Evolutionary conservation across 2,888 invertebrate species (phyloP), one percentile per base, ranked within the genome.

Genomic region (Rhingia rostrata): DNA sequence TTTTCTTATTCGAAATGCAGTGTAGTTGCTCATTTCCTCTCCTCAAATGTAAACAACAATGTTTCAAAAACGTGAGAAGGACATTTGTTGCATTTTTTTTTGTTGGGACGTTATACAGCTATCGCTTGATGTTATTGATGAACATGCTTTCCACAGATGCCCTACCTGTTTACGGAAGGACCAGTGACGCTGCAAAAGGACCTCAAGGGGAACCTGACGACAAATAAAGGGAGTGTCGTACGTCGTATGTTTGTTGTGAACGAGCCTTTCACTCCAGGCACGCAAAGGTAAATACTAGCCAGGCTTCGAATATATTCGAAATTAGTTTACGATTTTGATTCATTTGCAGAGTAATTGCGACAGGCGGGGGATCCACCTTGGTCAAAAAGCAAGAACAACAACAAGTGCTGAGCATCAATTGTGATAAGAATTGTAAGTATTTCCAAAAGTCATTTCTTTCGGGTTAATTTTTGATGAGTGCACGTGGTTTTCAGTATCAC

Each of bases 391-490:
- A 92, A 87, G 91, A 92, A 85, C 91, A 91, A 88, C 86, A 79
- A 73, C 91, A 91, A 88, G 91, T 92, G 86, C 89, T 92, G 86
- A 92, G 91, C 88, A 90, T 91, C 87, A 91, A 91, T 89, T 91
- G 91, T 87, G 92, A 92, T 89, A 92, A 92, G 89, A 92, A 92
- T 88, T 92, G 92, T 92, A 91, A 92, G 90, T 90, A 87, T 86
- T 87, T 86, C 39, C 3, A 3, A 45, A 45, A 12, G 4, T 6
- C 9, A 9, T 37, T 7, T 37, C 2, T 37, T 9, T 9, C 37
- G 37, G 6, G 37, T 22, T 22, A 22, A 22, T 22, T 22, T 22
- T 22, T 22, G 22, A 22, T 2, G 22, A 2, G 22, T 22, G 22
- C 22, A 22, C 22, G 1, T 22, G 2, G 22, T 22, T 22, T 22